A percentile compares a stretch with the other conserved stretches of the same genome.
Conservation (phyloP, 2,113 vertebrate genomes). For the Lycaon pictus region DNA sequence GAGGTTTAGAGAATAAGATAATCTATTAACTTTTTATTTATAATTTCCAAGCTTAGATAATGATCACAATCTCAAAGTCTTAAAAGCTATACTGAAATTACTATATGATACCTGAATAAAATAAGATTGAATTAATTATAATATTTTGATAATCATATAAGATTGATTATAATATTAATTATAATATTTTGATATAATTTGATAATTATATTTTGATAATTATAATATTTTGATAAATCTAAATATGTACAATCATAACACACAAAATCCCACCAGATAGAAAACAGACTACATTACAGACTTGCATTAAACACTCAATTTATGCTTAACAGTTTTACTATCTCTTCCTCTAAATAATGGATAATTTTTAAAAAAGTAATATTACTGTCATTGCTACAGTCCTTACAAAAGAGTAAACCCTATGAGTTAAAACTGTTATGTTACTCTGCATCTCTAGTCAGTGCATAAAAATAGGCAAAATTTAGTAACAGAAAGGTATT, state of each 20-base stretch:
- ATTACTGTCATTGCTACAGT: neutral
- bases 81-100: conserved; percentile 27
- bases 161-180: neutral
- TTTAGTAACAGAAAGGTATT: neutral
- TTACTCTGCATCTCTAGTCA: conserved; percentile 4
- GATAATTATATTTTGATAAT: no score
- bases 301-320: neutral
- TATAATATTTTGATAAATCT: no score
- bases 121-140: neutral
- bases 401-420: neutral
- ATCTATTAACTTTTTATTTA: neutral
- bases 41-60: conserved; percentile 30
- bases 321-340: neutral
- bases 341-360: conserved; percentile 17
- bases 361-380: neutral
- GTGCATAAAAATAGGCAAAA: conserved; percentile 12
- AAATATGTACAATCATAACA: no score
- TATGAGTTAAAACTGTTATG: neutral
- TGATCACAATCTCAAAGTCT: conserved; percentile 33
- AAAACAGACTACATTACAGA: conserved; percentile 7
- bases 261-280: neutral
- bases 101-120: neutral
- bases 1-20: neutral
- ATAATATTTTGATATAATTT: no score
- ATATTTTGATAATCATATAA: neutral